Base-by-base conservation (phyloP, 2,888 invertebrate genomes). In the Tetragnatha montana region DNA sequence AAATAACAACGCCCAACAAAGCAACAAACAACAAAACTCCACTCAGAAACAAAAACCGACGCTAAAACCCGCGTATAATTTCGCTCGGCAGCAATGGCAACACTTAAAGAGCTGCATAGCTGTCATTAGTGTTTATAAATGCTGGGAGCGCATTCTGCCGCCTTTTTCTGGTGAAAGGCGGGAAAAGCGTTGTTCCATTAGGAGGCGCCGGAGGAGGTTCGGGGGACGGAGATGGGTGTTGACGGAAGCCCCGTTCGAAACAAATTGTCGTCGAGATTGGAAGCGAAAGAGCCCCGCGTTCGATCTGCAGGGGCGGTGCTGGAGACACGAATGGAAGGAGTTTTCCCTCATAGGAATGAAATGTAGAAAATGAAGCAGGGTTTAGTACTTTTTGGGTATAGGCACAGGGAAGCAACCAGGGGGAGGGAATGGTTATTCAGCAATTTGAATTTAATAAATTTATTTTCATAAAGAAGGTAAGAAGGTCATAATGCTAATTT, bases 251-350 rank as follows among this genome's bases (percentile, higher is more conserved):
- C 79, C 81, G 81, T 35, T 75, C 89, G 85, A 85, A 81, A 89
- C 89, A 89, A 89, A 89, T 89, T 89, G 89, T 85, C 19, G 87
- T 81, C 74, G 89, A 89, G 89, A 89, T 89, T 89, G 89, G 51
- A 89, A 89, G 85, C 80, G 81, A 85, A 85, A 89, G 84, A 84
- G 84, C 84, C 80, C 75, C 80, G 74, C 60, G 10, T 50, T 69
- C 35, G 21, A 22, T 71, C 86, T 22, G 49, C 6, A 70, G 89
- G 89, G 89, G 85, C 81, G 69, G 22, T 17, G 35, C 50, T 35
- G 35, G 4, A 35, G 35, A 35, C 35, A 4, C 35, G n/a, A 17
- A 17, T n/a, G n/a, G n/a, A 68, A 68, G 14, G 14, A 2, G 68
- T 68, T n/a, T 68, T 68, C 35, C 35, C 4, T 4, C 35, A 35